Evolutionary conservation across 2,888 invertebrate species (phyloP).

Genomic region (Bimastos eiseni): DNA sequence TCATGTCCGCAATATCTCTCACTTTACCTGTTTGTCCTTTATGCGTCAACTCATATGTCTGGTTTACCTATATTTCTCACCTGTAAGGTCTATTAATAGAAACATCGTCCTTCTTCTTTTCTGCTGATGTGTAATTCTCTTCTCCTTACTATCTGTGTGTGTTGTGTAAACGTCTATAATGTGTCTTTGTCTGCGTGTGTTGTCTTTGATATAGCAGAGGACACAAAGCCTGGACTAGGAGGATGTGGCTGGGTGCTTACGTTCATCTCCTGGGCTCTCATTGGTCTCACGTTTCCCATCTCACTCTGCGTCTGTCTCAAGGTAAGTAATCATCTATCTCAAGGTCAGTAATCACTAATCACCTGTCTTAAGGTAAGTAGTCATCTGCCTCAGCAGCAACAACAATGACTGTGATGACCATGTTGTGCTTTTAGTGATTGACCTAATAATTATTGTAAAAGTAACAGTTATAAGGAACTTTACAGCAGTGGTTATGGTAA

Average conservation of each 20-base stretch:
- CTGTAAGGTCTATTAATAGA: no score
- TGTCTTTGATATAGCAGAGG: slow-evolving; percentile 19
- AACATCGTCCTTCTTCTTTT: no score
- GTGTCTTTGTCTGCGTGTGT: slow-evolving; percentile 31
- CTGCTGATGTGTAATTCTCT: background rate
- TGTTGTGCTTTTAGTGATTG: no score
- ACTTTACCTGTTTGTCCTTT: no score
- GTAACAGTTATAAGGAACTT: no score
- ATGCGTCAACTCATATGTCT: no score
- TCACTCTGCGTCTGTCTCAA: slow-evolving; percentile 90
- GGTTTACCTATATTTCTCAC: no score
- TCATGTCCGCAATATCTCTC: no score
- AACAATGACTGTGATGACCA: background rate
- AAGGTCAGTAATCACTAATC: slow-evolving; percentile 85
- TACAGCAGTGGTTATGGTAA: no score
- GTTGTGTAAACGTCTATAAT: slow-evolving; percentile 19
- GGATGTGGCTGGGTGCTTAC: slow-evolving; percentile 81
- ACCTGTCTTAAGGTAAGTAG: slow-evolving; percentile 84
- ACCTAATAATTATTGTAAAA: no score
- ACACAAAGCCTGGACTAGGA: slow-evolving; percentile 45
- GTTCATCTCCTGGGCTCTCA: slow-evolving; percentile 79
- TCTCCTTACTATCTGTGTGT: background rate
- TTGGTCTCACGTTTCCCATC: slow-evolving; percentile 84
- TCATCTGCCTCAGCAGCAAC: background rate
- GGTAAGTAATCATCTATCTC: slow-evolving; percentile 81